Percentiles rank a stretch among this genome's conserved stretches.
Evolutionary conservation across 2,888 invertebrate genomes (phyloP).

Genomic region (Schrankia costaestrigalis): DNA sequence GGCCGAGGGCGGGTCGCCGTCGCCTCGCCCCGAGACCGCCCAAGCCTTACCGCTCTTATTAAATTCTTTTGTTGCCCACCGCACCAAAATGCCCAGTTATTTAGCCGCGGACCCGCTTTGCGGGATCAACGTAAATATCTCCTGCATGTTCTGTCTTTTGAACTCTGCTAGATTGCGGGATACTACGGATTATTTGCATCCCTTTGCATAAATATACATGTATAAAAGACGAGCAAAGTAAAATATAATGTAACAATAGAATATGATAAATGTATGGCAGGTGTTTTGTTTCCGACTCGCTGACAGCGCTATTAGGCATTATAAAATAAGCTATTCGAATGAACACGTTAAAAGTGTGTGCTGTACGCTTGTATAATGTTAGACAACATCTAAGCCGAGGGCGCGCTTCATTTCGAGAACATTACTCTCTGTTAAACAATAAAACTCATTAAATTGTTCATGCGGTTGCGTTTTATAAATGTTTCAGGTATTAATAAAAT

Average conservation of each 20-base stretch:
- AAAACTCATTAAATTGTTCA: constrained; percentile 76
- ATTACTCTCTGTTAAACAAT: constrained; percentile 75
- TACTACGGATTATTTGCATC: constrained; percentile 58
- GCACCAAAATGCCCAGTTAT: constrained; percentile 63
- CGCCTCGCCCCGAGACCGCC: constrained; percentile 45
- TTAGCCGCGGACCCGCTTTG: constrained; percentile 58
- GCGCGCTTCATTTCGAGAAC: constrained; percentile 63
- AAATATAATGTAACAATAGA: constrained; percentile 44
- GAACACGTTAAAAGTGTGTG: constrained; percentile 60
- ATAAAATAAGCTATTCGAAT: constrained; percentile 63
- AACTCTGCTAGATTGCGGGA: constrained; percentile 50
- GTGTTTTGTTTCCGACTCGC: constrained; percentile 36
- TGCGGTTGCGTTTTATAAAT: constrained; percentile 77
- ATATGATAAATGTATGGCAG: constrained; percentile 51
- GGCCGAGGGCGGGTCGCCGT: constrained; percentile 50
- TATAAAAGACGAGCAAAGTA: constrained; percentile 10
- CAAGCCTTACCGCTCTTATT: constrained; percentile 61
- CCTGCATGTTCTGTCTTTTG: constrained; percentile 54
- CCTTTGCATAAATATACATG: constrained; percentile 31
- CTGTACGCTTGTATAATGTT: constrained; percentile 44
- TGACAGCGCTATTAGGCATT: constrained; percentile 25
- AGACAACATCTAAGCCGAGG: constrained; percentile 57
- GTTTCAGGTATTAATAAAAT: constrained; percentile 81
- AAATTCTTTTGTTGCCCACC: constrained; percentile 74
- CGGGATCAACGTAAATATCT: constrained; percentile 67